Conservation (phyloP, 2,888 invertebrate species). For the Philhelius pedissequus region DNA sequence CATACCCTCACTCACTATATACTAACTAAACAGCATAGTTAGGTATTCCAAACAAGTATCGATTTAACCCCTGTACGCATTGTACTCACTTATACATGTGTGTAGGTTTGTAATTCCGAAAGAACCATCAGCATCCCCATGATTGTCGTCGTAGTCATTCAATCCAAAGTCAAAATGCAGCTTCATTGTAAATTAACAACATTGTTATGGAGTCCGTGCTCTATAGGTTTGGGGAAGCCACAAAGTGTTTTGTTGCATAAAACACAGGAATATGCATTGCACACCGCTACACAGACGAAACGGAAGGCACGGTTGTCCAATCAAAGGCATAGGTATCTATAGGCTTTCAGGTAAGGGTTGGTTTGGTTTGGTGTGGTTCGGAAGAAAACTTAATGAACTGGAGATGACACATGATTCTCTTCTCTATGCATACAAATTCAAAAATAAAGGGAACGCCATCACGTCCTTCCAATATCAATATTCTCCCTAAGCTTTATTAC, state of each 20-base stretch:
- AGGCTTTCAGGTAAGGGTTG: slow-evolving; percentile 40
- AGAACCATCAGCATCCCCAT: background rate
- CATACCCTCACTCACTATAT: background rate
- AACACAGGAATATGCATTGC: background rate
- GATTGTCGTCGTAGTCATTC: slow-evolving; percentile 20
- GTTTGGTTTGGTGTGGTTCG: slow-evolving; percentile 1
- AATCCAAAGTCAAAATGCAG: slow-evolving; percentile 60
- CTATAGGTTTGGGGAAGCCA: slow-evolving; percentile 36
- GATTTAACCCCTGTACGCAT: slow-evolving; percentile 37
- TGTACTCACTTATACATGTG: background rate
- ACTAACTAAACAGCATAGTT: background rate
- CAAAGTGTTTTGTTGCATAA: slow-evolving; percentile 51
- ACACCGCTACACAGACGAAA: background rate
- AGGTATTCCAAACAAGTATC: slow-evolving; percentile 26
- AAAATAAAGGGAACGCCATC: slow-evolving; percentile 31
- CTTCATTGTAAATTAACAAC: slow-evolving; percentile 67
- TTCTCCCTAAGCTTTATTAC: background rate
- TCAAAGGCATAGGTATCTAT: slow-evolving; percentile 18
- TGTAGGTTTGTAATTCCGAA: background rate
- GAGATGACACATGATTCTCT: slow-evolving; percentile 53
- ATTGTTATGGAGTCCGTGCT: slow-evolving; percentile 43
- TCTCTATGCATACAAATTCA: slow-evolving; percentile 3
- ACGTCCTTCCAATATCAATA: slow-evolving; percentile 16
- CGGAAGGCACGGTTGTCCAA: slow-evolving; percentile 33
- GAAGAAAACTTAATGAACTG: slow-evolving; percentile 59